phyloP scores from a whole-genome alignment of 2,113 vertebrate species.

The Leucosticte australis region DNA sequence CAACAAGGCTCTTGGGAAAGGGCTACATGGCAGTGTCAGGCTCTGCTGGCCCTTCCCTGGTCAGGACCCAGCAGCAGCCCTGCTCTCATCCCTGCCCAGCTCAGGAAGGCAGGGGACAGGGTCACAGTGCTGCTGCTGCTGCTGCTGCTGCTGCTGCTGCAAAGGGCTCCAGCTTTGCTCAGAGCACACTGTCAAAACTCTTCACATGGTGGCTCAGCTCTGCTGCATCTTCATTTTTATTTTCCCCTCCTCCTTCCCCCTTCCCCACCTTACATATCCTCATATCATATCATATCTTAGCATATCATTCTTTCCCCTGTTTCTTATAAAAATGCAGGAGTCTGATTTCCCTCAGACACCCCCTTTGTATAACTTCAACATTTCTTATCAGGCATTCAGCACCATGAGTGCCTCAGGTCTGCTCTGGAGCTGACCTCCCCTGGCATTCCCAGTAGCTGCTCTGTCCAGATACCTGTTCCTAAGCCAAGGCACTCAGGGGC shows the following conservation, averaged over 20 bases:
- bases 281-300: too few relatives aligned
- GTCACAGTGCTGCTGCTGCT: neutral
- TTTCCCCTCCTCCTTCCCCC: neutral
- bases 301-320: neutral
- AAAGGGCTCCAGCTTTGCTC: neutral
- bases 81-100: neutral
- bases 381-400: neutral
- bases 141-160: neutral
- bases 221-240: neutral
- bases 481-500: neutral
- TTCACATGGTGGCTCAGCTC: neutral
- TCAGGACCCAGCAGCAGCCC: neutral
- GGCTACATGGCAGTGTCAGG: neutral
- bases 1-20: neutral
- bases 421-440: neutral
- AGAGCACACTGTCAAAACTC: neutral
- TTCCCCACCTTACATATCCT: neutral
- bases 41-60: neutral
- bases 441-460: slow-evolving; percentile 17
- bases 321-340: neutral
- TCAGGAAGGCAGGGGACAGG: neutral
- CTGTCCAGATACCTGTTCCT: neutral
- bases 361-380: neutral
- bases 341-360: neutral
- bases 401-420: neutral